Conservation (phyloP, 2,797 vertebrate species). For the Micropoecilia bifurca region DNA sequence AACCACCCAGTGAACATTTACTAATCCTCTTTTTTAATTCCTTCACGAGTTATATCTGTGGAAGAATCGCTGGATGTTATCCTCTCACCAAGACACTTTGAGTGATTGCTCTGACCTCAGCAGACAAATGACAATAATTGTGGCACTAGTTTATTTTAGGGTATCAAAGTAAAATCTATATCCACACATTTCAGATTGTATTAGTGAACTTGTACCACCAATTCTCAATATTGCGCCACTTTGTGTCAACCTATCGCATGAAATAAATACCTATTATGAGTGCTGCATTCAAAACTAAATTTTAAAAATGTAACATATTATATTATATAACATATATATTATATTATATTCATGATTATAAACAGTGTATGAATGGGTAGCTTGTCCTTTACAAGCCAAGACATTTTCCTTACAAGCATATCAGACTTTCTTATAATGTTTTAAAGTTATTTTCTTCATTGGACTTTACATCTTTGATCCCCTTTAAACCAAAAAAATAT, state of each 20-base stretch:
- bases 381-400: neutral
- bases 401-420: neutral
- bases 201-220: neutral
- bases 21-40: neutral
- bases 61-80: too few species aligned
- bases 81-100: neutral
- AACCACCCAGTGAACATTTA: neutral
- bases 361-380: neutral
- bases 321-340: too few species aligned
- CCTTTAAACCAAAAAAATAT: neutral
- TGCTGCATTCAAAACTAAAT: neutral
- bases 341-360: neutral
- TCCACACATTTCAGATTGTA: neutral
- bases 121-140: neutral
- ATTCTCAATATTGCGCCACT: neutral
- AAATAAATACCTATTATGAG: neutral
- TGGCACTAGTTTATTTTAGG: neutral
- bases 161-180: neutral
- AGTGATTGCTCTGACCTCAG: neutral
- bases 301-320: neutral
- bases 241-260: neutral
- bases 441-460: neutral
- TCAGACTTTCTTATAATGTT: neutral
- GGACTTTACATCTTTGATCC: neutral
- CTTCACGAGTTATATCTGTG: neutral